Conservation (phyloP, 2,113 vertebrate genomes). For the Nyctibius bracteatus region DNA sequence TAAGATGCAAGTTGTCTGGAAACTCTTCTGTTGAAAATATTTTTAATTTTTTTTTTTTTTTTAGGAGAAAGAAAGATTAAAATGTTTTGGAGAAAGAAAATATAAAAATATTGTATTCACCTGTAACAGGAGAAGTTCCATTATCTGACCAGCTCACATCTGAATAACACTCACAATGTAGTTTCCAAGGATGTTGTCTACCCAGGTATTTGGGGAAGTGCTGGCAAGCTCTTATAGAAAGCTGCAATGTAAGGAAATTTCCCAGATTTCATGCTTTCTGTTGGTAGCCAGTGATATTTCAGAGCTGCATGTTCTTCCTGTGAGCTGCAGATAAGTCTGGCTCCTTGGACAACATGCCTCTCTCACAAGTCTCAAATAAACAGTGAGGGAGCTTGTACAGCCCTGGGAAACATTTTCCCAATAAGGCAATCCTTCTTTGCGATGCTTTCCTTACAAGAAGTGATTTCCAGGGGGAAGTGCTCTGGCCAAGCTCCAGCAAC, state of each 20-base stretch:
- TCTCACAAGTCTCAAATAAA: not conserved
- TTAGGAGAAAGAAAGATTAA: not conserved
- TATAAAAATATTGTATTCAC: accelerated
- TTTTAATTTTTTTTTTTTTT: no score
- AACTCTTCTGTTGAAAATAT: not conserved
- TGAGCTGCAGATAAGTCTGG: not conserved
- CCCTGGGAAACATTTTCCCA: not conserved
- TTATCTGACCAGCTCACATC: not conserved
- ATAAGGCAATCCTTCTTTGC: not conserved
- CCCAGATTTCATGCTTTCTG: not conserved
- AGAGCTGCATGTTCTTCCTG: not conserved
- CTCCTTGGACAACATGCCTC: accelerated
- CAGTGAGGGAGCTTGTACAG: not conserved
- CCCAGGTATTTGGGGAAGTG: not conserved
- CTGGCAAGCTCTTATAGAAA: not conserved
- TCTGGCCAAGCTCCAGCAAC: not conserved
- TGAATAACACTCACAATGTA: not conserved
- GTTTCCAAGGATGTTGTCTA: not conserved
- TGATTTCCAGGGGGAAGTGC: not conserved
- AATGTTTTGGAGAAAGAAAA: not conserved
- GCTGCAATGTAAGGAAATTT: not conserved
- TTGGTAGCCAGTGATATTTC: accelerated
- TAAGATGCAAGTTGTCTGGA: not conserved
- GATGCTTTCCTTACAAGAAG: not conserved
- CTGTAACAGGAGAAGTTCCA: not conserved